A percentile compares a stretch with the other conserved stretches of the same genome.
phyloP scores from a whole-genome alignment of 2,797 vertebrate species.

The Sylvia borin region DNA sequence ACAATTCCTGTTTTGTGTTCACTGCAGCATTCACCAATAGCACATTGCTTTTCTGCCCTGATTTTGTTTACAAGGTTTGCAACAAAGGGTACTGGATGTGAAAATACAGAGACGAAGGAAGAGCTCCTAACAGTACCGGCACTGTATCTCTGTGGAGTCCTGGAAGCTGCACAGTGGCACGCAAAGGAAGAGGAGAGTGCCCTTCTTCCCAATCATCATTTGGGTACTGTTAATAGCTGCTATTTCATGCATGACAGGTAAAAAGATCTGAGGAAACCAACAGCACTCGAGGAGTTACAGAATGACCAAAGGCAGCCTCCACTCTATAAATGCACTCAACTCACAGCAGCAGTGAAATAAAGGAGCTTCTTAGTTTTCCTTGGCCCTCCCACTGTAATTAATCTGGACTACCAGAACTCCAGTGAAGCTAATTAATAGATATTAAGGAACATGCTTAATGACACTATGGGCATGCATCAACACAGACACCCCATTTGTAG shows the following conservation, averaged over 20 bases:
- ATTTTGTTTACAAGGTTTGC: not conserved
- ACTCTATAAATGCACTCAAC: not conserved
- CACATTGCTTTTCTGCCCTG: not conserved
- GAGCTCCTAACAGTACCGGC: accelerated
- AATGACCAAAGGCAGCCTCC: not conserved
- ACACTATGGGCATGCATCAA: slow-evolving; percentile 36
- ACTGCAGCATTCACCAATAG: accelerated
- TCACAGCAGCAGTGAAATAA: not conserved
- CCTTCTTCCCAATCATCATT: not conserved
- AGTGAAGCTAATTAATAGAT: slow-evolving; percentile 47
- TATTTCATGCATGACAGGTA: not conserved
- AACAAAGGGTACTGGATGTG: not conserved
- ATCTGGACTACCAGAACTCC: not conserved
- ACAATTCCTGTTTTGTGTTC: not conserved
- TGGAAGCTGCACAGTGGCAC: not conserved
- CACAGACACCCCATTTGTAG: slow-evolving; percentile 47
- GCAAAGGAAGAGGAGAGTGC: not conserved
- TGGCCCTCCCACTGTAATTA: slow-evolving; percentile 9
- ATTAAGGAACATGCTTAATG: slow-evolving; percentile 38
- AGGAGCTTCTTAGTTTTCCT: not conserved
- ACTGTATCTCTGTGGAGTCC: not conserved
- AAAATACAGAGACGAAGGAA: not conserved
- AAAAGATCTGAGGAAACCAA: not conserved
- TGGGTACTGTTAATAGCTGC: not conserved
- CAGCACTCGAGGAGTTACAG: not conserved